A percentile compares a stretch with the other conserved stretches of the same genome.
Conservation (phyloP, 2,888 invertebrate species). For the Julus scandinavius region DNA sequence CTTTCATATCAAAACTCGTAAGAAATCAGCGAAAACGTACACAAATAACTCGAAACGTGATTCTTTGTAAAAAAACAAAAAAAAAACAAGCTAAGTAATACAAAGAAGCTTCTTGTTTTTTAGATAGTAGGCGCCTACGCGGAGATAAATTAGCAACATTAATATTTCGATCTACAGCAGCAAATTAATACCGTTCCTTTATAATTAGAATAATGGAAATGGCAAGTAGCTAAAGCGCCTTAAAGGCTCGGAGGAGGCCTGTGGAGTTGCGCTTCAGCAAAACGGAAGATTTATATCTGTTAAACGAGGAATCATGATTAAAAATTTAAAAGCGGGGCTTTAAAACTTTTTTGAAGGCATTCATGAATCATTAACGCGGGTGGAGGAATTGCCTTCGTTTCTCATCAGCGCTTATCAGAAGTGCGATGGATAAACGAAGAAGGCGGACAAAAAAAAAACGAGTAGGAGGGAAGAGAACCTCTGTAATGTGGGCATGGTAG, state of each 20-base stretch:
- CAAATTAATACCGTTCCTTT: conserved; percentile 31
- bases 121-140: background rate
- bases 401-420: conserved; percentile 34
- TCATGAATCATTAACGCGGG: conserved; percentile 29
- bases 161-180: conserved; percentile 34
- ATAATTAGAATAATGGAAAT: conserved; percentile 39
- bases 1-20: background rate
- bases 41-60: background rate
- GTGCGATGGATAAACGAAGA: conserved; percentile 29
- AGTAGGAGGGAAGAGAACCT: background rate
- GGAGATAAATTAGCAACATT: conserved; percentile 38
- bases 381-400: conserved; percentile 39
- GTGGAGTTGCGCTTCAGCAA: conserved; percentile 16
- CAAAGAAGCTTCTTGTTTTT: background rate
- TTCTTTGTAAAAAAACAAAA: background rate
- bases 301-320: conserved; percentile 42
- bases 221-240: conserved; percentile 35
- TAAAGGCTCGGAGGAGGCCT: conserved; percentile 29
- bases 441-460: background rate
- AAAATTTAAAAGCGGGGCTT: conserved; percentile 34
- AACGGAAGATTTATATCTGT: conserved; percentile 3
- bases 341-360: conserved; percentile 40
- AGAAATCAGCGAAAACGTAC: background rate
- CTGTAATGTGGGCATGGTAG: background rate
- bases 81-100: background rate